These are phyloP conservation scores for Drosophila bunnanda DNA, from an alignment of 2,888 invertebrate species.

Conservation along the genomic window DNA sequence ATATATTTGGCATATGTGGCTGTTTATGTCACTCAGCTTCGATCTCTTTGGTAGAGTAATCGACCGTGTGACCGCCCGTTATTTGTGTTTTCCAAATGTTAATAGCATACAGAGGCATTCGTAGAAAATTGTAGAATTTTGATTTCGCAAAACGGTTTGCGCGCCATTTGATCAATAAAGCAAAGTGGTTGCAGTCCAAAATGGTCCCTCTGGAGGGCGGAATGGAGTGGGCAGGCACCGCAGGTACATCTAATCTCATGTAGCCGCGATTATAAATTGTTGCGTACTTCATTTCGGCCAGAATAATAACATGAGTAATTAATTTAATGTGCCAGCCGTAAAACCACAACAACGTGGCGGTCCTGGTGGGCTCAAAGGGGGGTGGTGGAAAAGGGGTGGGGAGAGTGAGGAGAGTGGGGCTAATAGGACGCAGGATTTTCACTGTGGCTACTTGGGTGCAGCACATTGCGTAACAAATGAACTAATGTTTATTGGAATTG, in stretches of 20 bases:
- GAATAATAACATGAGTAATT: constrained; percentile 84
- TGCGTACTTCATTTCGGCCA: constrained; percentile 83
- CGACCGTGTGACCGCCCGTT: constrained; percentile 7
- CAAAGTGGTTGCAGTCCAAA: constrained; percentile 62
- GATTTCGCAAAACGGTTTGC: constrained; percentile 50
- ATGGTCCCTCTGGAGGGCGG: not conserved
- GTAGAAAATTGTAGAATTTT: constrained; percentile 48
- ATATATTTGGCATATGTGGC: not conserved
- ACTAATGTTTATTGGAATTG: constrained; percentile 55
- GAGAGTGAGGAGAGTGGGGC: not conserved
- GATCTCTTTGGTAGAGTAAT: not conserved
- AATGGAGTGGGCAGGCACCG: constrained; percentile 37
- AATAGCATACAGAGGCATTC: constrained; percentile 69
- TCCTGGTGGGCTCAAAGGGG: constrained; percentile 13
- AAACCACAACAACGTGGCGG: constrained; percentile 39
- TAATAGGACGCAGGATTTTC: constrained; percentile 14
- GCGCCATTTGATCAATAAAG: constrained; percentile 79
- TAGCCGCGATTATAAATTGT: constrained; percentile 82
- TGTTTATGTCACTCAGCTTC: not conserved
- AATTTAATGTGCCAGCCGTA: constrained; percentile 81
- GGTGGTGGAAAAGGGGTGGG: not conserved
- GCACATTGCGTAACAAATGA: constrained; percentile 52
- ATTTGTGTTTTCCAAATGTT: constrained; percentile 60
- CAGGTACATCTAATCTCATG: constrained; percentile 83
- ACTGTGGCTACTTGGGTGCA: constrained; percentile 34